Percentiles rank a stretch among this genome's conserved stretches.
phyloP scores from a whole-genome alignment of 1,140 invertebrate species.

The Sycophila sp. region DNA sequence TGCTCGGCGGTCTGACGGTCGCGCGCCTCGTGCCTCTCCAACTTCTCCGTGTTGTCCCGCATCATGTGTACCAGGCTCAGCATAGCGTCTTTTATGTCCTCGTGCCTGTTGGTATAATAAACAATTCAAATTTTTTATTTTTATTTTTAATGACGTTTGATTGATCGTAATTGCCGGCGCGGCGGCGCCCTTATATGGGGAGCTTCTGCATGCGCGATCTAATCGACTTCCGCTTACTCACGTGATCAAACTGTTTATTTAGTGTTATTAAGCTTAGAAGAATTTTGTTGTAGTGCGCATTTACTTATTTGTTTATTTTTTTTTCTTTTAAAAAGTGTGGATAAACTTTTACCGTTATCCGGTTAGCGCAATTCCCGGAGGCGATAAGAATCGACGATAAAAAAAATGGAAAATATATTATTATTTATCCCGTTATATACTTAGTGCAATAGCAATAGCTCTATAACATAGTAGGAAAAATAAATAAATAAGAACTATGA shows the following conservation, averaged over 20 bases:
- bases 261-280: background rate
- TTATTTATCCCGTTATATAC: too few relatives aligned
- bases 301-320: too few relatives aligned
- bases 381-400: background rate
- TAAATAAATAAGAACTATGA: background rate
- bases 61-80: constrained; percentile 84
- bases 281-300: too few relatives aligned
- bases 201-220: background rate
- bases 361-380: background rate
- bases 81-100: constrained; percentile 84
- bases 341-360: background rate
- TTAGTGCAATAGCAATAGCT: too few relatives aligned
- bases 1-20: constrained; percentile 82
- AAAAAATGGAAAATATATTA: background rate
- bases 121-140: constrained; percentile 48
- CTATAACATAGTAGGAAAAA: background rate
- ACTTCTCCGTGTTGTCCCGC: constrained; percentile 80
- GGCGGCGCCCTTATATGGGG: too few relatives aligned
- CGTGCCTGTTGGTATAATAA: too few relatives aligned
- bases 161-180: background rate
- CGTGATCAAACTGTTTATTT: too few relatives aligned
- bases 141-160: background rate
- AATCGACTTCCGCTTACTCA: background rate
- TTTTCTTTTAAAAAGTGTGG: too few relatives aligned
- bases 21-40: constrained; percentile 84